Base-by-base conservation (phyloP, 1,140 invertebrate genomes). In the Hylaeus anthracinus region DNA sequence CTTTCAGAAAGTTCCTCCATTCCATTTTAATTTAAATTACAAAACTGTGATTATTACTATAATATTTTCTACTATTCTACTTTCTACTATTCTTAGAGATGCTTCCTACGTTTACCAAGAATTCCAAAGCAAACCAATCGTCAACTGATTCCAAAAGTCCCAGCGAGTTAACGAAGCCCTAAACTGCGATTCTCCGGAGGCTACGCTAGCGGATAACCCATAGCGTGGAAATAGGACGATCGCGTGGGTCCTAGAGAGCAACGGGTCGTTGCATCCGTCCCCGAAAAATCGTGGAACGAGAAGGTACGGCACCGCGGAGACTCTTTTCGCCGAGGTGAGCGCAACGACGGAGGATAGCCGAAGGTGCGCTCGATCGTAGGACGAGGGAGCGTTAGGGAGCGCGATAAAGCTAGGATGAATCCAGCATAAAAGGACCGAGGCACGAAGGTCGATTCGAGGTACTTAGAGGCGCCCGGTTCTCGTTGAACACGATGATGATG, bases 401-500 rank as follows among this genome's bases (percentile, higher is more conserved):
- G 58, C 72, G 84, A 86, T 86, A 86, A 86, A 86, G 72, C 72
- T 45, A 66, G 84, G 70, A 73, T 70, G 84, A 86, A 75, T 85
- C 65, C 71, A 45, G 73, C 71, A 86, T 85, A 85, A 86, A 86
- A 82, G 83, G 73, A 86, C 66, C 73, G 48, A 51, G 61, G 73
- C 73, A 69, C 65, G 84, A 88, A 85, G 87, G 74, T 86, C 86
- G 90, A 88, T 90, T 91, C 85, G 80, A 79, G 83, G 88, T 87
- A 91, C 89, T 91, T 90, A 88, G n/a, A n/a, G 72, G 82, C 74
- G 80, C 69, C 83, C 82, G 78, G 64, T 76, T 79, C 86, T 91
- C 87, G 88, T 89, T 78, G 83, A 86, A 86, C 81, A 89, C 85
- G 88, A 91, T 88, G 89, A 91, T 91, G 90, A 91, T 90, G 88